Evolutionary conservation across 2,888 invertebrate genomes (phyloP).

Genomic region (Seira sanloemensis): DNA sequence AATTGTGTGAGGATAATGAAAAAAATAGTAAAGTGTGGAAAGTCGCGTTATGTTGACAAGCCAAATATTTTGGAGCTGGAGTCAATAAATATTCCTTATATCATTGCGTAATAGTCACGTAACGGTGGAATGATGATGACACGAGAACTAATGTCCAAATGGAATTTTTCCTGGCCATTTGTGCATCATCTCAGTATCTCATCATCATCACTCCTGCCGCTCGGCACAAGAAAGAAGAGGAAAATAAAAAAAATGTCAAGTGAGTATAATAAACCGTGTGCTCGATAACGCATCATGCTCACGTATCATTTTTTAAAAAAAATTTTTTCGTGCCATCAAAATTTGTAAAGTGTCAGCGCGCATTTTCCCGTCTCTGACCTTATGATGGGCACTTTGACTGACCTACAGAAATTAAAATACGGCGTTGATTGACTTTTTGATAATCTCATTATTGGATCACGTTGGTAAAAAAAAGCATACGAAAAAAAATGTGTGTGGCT

Average conservation of each 20-base stretch:
- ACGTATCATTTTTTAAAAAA: constrained; percentile 7
- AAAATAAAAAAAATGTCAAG: neutral
- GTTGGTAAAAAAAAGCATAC: neutral
- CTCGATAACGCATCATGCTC: neutral
- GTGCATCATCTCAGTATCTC: constrained; percentile 15
- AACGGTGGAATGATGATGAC: constrained; percentile 28
- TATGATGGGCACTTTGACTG: neutral
- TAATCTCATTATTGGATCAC: neutral
- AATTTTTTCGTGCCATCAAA: no score
- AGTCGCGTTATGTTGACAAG: neutral
- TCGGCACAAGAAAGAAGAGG: no score
- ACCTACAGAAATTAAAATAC: neutral
- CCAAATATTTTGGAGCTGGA: neutral
- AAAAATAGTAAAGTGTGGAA: constrained; percentile 4
- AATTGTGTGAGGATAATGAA: neutral
- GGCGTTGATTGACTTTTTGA: neutral
- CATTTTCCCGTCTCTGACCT: neutral
- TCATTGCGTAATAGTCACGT: constrained; percentile 33
- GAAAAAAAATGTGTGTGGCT: no score
- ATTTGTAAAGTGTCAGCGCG: neutral
- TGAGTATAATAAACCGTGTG: neutral
- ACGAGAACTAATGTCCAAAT: constrained; percentile 37
- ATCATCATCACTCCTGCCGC: neutral
- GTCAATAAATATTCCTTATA: neutral
- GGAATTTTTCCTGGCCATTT: constrained; percentile 54